These are phyloP conservation scores for Agrochola lychnidis DNA, from an alignment of 2,888 invertebrate species.

Conservation along the genomic window DNA sequence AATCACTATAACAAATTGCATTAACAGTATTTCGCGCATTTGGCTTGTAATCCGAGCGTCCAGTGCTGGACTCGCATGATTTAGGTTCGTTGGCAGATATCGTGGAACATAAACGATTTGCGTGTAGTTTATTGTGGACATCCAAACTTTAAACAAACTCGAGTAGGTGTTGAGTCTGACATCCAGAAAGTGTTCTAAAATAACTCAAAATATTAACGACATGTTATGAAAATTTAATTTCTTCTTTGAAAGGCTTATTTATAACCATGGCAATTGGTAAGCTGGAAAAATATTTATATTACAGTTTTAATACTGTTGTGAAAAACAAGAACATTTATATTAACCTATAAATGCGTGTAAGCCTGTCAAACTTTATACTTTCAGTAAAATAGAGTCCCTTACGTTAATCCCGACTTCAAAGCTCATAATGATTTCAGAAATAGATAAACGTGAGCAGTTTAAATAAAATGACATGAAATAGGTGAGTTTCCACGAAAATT, in stretches of 20 bases:
- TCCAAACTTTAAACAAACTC: slow-evolving; percentile 63
- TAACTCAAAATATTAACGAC: slow-evolving; percentile 52
- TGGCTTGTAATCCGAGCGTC: slow-evolving; percentile 66
- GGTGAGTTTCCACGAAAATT: slow-evolving; percentile 44
- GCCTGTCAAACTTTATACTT: slow-evolving; percentile 18
- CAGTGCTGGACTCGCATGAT: slow-evolving; percentile 69
- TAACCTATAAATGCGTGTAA: slow-evolving; percentile 2
- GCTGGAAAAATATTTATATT: slow-evolving; percentile 16
- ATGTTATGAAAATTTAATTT: slow-evolving; percentile 56
- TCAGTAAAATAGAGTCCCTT: slow-evolving; percentile 31
- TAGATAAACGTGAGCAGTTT: slow-evolving; percentile 28
- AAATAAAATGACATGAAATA: slow-evolving; percentile 25
- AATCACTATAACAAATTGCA: slow-evolving; percentile 61
- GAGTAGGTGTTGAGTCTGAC: slow-evolving; percentile 68
- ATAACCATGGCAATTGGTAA: slow-evolving; percentile 23
- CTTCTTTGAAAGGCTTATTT: slow-evolving; percentile 48
- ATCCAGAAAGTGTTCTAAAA: slow-evolving; percentile 59
- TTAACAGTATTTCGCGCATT: slow-evolving; percentile 63
- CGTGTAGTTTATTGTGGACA: slow-evolving; percentile 63
- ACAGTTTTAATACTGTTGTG: slow-evolving; percentile 17
- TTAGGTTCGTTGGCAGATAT: slow-evolving; percentile 74
- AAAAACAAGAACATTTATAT: slow-evolving; percentile 45
- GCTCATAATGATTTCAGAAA: slow-evolving; percentile 32
- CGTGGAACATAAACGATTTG: slow-evolving; percentile 49
- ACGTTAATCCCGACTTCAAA: slow-evolving; percentile 43